Evolutionary conservation across 2,797 vertebrate genomes (phyloP).

Genomic region (Pelochelys cantorii): DNA sequence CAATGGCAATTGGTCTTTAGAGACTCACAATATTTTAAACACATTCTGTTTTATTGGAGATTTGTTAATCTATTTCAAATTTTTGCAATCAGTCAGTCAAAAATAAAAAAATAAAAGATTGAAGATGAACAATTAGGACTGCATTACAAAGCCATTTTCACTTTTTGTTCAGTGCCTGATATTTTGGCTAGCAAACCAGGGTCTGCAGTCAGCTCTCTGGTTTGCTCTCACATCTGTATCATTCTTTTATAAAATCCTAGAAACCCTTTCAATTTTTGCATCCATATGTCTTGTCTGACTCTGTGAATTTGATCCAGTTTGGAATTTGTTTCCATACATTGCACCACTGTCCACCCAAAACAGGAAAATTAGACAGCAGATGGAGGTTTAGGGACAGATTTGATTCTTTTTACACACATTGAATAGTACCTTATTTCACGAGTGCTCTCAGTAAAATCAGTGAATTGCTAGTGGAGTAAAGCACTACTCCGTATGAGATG

Average conservation of each 20-base stretch:
- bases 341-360: background rate
- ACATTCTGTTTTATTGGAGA: background rate
- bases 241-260: background rate
- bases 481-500: background rate
- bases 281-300: background rate
- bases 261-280: background rate
- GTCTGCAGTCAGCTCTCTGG: background rate
- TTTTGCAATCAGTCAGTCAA: background rate
- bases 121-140: background rate
- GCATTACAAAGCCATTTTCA: background rate
- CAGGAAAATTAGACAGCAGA: rapidly evolving
- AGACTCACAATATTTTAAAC: background rate
- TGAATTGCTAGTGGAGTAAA: background rate
- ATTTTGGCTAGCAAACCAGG: background rate
- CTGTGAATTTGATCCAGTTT: rapidly evolving
- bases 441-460: background rate
- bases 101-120: background rate
- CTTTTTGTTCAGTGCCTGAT: background rate
- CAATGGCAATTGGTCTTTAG: background rate
- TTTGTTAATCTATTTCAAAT: background rate
- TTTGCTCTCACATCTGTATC: background rate
- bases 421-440: background rate
- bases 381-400: background rate
- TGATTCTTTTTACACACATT: background rate
- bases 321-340: background rate